These are phyloP conservation scores for Eupithecia abbreviata DNA, from an alignment of 2,888 invertebrate species.

Conservation along the genomic window DNA sequence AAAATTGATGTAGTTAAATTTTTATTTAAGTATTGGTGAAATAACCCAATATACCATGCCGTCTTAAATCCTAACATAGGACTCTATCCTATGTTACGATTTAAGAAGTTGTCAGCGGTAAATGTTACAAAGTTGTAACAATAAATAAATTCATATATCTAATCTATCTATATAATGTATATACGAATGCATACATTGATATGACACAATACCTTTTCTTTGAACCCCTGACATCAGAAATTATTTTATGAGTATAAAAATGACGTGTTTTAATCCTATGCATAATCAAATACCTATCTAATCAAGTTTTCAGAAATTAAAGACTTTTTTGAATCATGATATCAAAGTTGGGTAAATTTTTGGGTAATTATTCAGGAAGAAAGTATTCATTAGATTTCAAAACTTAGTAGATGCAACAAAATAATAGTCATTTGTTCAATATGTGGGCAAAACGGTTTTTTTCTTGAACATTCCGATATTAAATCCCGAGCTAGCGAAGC, in stretches of 20 bases:
- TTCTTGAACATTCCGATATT: too few species aligned
- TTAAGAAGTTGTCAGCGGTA: too few species aligned
- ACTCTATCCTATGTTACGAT: too few species aligned
- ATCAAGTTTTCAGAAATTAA: slow-evolving; percentile 11
- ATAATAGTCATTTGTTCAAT: too few species aligned
- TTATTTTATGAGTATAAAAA: slow-evolving; percentile 45
- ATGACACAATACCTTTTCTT: slow-evolving; percentile 42
- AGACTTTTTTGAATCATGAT: not conserved
- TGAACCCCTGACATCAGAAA: slow-evolving; percentile 44
- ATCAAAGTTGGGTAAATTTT: not conserved
- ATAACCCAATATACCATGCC: too few species aligned
- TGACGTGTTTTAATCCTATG: slow-evolving; percentile 38
- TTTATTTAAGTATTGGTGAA: too few species aligned
- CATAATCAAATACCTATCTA: slow-evolving; percentile 1
- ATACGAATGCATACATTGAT: not conserved
- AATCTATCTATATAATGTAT: not conserved
- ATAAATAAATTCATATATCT: too few species aligned
- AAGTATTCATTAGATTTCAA: not conserved
- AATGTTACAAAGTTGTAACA: too few species aligned
- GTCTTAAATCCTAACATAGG: too few species aligned
- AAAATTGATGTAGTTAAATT: too few species aligned
- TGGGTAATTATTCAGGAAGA: not conserved
- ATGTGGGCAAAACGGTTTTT: too few species aligned
- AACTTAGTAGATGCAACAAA: not conserved
- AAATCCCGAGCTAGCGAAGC: too few species aligned